phyloP scores from a whole-genome alignment of 37 sponge, comb jelly and placozoan genomes.

The Axinella damicornis region DNA sequence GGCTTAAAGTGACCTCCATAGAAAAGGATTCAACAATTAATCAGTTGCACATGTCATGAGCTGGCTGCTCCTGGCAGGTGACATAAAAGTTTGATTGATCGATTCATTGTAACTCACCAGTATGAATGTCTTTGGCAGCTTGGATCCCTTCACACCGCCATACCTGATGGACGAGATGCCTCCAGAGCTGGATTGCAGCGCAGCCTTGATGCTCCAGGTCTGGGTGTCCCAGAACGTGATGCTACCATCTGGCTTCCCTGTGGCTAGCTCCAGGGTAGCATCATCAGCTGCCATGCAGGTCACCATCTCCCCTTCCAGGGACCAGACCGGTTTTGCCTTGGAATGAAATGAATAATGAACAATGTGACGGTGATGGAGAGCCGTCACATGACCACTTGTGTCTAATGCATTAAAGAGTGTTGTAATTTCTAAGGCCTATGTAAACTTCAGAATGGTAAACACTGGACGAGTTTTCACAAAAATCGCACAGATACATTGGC shows the following conservation, averaged over 20 bases:
- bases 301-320: slow-evolving; percentile 7
- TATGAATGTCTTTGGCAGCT: neutral
- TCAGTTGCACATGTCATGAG: too few relatives aligned
- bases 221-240: slow-evolving; percentile 19
- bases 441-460: too few relatives aligned
- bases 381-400: too few relatives aligned
- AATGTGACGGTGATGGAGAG: neutral
- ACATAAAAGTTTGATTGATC: too few relatives aligned
- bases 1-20: too few relatives aligned
- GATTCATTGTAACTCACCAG: too few relatives aligned
- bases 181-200: neutral
- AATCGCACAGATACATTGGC: too few relatives aligned
- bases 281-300: slow-evolving; percentile 9
- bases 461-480: too few relatives aligned
- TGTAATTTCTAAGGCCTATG: too few relatives aligned
- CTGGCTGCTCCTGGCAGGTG: too few relatives aligned
- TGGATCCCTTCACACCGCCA: slow-evolving; percentile 1
- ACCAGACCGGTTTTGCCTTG: slow-evolving; percentile 51
- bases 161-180: neutral
- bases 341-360: neutral
- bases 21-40: too few relatives aligned
- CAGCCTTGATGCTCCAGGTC: slow-evolving; percentile 5
- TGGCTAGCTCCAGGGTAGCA: slow-evolving; percentile 6
- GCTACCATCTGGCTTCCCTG: slow-evolving; percentile 13
- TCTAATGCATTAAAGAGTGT: too few relatives aligned